phyloP scores from a whole-genome alignment of 2,888 invertebrate species.

The Drosophila paucipuncta region DNA sequence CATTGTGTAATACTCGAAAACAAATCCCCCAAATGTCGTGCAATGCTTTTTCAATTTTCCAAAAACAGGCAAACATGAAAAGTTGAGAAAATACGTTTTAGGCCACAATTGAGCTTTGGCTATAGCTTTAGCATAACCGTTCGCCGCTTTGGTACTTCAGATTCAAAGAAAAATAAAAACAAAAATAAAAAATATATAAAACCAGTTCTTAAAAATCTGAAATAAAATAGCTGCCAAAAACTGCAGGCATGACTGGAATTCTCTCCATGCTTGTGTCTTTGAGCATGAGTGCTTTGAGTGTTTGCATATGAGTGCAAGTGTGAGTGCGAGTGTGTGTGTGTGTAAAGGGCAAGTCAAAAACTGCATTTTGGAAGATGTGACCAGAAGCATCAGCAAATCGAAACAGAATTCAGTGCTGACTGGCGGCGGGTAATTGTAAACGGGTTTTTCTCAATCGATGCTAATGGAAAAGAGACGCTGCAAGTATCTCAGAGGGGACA shows the following conservation, averaged over 20 bases:
- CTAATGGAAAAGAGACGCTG: not conserved
- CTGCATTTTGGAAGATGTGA: constrained; percentile 43
- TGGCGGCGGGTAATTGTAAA: constrained; percentile 26
- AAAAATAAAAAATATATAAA: constrained; percentile 6
- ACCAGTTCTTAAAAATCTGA: constrained; percentile 48
- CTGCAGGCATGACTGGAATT: constrained; percentile 52
- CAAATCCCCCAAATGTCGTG: constrained; percentile 61
- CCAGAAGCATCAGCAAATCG: constrained; percentile 24
- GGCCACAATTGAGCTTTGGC: constrained; percentile 11
- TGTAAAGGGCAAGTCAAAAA: constrained; percentile 43
- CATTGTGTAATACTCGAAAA: constrained; percentile 48
- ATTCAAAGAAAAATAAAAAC: not conserved
- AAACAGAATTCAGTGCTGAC: constrained; percentile 38
- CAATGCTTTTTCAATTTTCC: constrained; percentile 76
- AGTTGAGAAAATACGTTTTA: constrained; percentile 58
- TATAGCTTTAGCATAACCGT: constrained; percentile 33
- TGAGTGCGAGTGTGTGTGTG: not conserved
- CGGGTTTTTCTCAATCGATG: constrained; percentile 36
- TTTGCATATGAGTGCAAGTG: not conserved
- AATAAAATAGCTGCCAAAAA: constrained; percentile 46
- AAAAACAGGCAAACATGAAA: constrained; percentile 66
- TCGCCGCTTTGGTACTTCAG: constrained; percentile 17
- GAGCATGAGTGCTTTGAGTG: constrained; percentile 7
- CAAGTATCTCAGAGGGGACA: not conserved
- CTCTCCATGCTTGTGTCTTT: constrained; percentile 15